Percentiles rank a stretch among this genome's conserved stretches.
phyloP scores from a whole-genome alignment of 2,797 vertebrate genomes.

The Eulemur albifrons region DNA sequence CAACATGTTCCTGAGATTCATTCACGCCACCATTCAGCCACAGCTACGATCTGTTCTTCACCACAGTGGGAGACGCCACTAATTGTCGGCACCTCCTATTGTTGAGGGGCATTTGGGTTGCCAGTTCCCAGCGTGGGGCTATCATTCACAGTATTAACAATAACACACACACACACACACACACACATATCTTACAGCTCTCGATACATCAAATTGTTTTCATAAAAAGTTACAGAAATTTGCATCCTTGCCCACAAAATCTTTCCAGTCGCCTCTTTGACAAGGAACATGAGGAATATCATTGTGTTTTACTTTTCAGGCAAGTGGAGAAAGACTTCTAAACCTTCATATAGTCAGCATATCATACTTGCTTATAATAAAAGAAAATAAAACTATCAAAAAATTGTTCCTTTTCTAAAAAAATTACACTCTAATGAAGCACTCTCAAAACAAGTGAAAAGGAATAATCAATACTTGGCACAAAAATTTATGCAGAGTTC shows the following conservation, averaged over 20 bases:
- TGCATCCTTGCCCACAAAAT: not conserved
- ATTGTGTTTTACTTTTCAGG: not conserved
- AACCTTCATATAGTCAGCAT: not conserved
- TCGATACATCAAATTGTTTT: not conserved
- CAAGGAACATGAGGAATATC: not conserved
- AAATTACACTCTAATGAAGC: not conserved
- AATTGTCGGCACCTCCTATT: accelerated
- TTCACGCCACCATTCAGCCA: accelerated
- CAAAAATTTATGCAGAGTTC: not conserved
- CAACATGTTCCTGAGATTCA: not conserved
- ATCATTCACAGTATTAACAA: not conserved
- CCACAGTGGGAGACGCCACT: accelerated
- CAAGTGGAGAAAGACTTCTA: not conserved
- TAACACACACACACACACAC: not conserved
- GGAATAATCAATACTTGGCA: not conserved
- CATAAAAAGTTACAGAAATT: not conserved
- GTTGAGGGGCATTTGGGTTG: accelerated
- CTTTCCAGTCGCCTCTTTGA: not conserved
- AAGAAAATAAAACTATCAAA: not conserved
- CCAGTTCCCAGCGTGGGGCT: not conserved
- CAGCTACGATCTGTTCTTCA: accelerated
- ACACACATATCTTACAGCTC: not conserved
- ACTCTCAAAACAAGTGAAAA: not conserved
- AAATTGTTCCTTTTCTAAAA: not conserved
- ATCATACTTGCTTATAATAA: not conserved